phyloP scores from a whole-genome alignment of 2,113 vertebrate species.

The Hippocampus barbouri region DNA sequence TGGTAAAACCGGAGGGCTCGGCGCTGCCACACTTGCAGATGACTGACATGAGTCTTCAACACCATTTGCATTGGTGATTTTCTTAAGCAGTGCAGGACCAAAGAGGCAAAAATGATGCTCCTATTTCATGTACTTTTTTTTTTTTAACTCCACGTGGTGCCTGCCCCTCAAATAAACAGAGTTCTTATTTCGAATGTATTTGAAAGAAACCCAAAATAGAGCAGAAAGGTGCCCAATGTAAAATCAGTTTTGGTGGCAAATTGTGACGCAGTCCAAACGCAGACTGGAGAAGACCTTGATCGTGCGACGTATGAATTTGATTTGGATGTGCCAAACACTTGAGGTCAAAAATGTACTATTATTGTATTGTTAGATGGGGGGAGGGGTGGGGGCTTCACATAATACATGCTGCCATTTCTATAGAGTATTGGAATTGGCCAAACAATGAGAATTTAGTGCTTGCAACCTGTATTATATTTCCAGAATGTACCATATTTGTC shows the following conservation, averaged over 20 bases:
- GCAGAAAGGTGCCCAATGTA: neutral
- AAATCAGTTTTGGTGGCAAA: neutral
- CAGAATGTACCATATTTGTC: slow-evolving; percentile 27
- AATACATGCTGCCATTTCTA: neutral
- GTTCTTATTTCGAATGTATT: neutral
- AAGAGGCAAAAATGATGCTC: neutral
- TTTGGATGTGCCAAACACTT: neutral
- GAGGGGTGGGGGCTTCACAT: neutral
- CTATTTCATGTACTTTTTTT: neutral
- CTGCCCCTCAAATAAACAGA: neutral
- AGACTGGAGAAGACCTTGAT: too few species aligned
- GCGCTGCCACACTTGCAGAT: neutral
- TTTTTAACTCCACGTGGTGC: neutral
- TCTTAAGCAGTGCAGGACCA: neutral
- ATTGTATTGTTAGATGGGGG: neutral
- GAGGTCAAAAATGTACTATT: neutral
- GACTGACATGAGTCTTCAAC: slow-evolving; percentile 2
- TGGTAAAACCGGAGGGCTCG: neutral
- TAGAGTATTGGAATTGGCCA: neutral
- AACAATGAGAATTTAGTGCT: neutral
- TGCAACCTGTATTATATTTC: slow-evolving; percentile 17
- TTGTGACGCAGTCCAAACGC: too few species aligned
- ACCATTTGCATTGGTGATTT: slow-evolving; percentile 3
- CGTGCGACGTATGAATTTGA: neutral
- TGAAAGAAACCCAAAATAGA: neutral